Percentiles rank a stretch among this genome's conserved stretches.
phyloP scores from a whole-genome alignment of 2,113 vertebrate species.

The Romanogobio albipinnatus region DNA sequence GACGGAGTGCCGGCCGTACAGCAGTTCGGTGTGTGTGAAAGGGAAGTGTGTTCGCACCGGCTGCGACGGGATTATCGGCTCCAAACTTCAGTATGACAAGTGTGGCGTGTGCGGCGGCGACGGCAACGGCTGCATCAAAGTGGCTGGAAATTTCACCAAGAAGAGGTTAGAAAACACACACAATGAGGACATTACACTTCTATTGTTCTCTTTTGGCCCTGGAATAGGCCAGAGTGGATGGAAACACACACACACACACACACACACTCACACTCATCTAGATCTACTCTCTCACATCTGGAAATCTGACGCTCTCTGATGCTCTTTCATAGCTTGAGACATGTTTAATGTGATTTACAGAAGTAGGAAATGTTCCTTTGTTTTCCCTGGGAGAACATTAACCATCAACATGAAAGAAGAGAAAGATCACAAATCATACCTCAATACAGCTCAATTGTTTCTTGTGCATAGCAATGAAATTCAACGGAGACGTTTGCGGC shows the following conservation, averaged over 20 bases:
- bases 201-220: neutral
- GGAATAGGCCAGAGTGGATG: neutral
- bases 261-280: neutral
- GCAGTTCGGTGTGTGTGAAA: slow-evolving; percentile 92
- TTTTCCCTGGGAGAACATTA: neutral
- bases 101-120: slow-evolving; percentile 95
- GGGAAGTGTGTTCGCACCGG: slow-evolving; percentile 93
- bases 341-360: neutral
- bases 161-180: slow-evolving; percentile 81
- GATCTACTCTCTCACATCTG: neutral
- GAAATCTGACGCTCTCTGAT: neutral
- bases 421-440: neutral
- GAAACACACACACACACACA: neutral
- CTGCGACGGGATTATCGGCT: slow-evolving; percentile 95
- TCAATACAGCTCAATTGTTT: neutral
- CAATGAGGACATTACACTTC: neutral
- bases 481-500: neutral
- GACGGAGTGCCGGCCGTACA: slow-evolving; percentile 91
- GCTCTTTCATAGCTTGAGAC: neutral
- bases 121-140: slow-evolving; percentile 88
- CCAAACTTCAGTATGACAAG: slow-evolving; percentile 95
- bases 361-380: neutral
- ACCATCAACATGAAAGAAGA: neutral
- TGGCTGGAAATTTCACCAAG: slow-evolving; percentile 92
- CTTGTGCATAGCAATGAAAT: neutral